Conservation (phyloP, 2,113 vertebrate species). For the Tautogolabrus adspersus region DNA sequence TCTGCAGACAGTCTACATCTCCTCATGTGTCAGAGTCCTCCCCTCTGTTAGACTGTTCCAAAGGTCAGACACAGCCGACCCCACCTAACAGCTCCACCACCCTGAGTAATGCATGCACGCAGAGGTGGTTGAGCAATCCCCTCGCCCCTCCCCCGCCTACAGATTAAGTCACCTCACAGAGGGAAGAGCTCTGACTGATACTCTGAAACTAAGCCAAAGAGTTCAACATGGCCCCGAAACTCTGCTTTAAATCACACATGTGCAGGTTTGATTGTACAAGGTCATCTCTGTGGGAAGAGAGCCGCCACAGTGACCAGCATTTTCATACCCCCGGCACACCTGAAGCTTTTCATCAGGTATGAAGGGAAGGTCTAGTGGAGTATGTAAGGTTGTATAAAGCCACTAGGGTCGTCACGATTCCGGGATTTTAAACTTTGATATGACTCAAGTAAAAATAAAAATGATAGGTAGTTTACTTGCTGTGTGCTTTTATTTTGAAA, state of each 20-base stretch:
- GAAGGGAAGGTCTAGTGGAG: too few relatives aligned
- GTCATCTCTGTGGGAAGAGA: background rate
- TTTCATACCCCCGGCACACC: background rate
- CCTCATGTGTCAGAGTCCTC: too few relatives aligned
- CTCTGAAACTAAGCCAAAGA: conserved; percentile 15
- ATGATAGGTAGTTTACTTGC: too few relatives aligned
- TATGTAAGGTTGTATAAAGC: too few relatives aligned
- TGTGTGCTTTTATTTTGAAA: too few relatives aligned
- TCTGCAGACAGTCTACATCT: too few relatives aligned
- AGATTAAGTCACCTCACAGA: background rate
- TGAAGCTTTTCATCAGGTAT: too few relatives aligned
- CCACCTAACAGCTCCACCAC: background rate
- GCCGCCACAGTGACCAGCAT: background rate
- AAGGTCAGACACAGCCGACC: background rate
- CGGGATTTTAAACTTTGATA: too few relatives aligned
- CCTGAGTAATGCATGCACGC: too few relatives aligned
- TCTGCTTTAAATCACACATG: background rate
- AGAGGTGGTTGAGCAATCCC: too few relatives aligned
- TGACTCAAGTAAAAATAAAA: too few relatives aligned
- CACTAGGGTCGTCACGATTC: too few relatives aligned
- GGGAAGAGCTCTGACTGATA: background rate
- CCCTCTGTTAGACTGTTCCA: background rate
- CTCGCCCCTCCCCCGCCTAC: background rate
- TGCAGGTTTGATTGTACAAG: background rate
- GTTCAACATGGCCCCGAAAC: conserved; percentile 10